Evolutionary conservation across 2,888 invertebrate genomes (phyloP).

Genomic region (Sinopyrophorus schimmeli): DNA sequence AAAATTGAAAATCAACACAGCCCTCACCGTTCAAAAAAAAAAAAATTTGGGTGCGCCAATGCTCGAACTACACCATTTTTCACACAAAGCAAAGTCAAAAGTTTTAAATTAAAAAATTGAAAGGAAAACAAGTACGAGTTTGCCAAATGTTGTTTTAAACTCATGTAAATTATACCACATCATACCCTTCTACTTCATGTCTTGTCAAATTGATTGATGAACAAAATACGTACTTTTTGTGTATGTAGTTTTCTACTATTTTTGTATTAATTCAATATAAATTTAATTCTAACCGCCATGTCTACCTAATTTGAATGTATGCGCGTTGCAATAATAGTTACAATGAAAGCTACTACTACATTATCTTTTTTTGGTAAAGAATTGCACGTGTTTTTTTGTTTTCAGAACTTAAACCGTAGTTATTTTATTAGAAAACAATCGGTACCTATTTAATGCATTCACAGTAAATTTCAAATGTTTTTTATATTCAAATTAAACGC

Average conservation of each 20-base stretch:
- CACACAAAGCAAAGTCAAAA: background rate
- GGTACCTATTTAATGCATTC: slow-evolving; percentile 11
- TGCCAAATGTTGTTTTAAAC: slow-evolving; percentile 6
- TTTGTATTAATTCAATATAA: too few relatives aligned
- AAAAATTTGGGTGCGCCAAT: too few relatives aligned
- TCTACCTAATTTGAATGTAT: too few relatives aligned
- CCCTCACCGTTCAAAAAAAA: too few relatives aligned
- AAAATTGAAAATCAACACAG: too few relatives aligned
- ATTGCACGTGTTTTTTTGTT: too few relatives aligned
- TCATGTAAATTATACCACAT: slow-evolving; percentile 10
- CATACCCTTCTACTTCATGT: slow-evolving; percentile 8
- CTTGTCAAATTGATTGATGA: slow-evolving; percentile 9
- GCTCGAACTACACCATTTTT: background rate
- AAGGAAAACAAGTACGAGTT: slow-evolving; percentile 6
- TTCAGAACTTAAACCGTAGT: slow-evolving; percentile 1
- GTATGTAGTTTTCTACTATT: too few relatives aligned
- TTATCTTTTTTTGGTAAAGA: too few relatives aligned
- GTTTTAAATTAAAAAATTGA: slow-evolving; percentile 2
- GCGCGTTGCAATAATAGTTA: too few relatives aligned
- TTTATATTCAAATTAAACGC: slow-evolving; percentile 20
- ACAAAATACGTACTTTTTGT: too few relatives aligned
- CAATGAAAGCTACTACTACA: too few relatives aligned
- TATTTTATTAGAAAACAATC: slow-evolving; percentile 14
- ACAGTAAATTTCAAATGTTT: slow-evolving; percentile 13
- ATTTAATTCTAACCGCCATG: too few relatives aligned